These are phyloP conservation scores for Drosophila kokeensis DNA, from an alignment of 2,888 invertebrate species.

Conservation along the genomic window DNA sequence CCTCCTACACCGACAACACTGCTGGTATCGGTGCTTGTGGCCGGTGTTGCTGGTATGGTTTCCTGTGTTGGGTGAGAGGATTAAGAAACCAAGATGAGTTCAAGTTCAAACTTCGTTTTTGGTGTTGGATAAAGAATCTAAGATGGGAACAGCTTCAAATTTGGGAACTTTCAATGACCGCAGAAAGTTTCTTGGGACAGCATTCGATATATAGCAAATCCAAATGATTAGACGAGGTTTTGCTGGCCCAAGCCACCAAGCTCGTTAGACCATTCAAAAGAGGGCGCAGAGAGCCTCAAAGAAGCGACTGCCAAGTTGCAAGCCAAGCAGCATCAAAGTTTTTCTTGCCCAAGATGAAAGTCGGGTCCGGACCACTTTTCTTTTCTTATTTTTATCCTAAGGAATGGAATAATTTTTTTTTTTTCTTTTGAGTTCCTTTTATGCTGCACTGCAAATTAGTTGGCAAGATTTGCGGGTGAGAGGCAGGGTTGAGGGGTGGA, in stretches of 20 bases:
- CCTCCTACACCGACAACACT: conserved; percentile 66
- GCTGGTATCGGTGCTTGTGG: conserved; percentile 75
- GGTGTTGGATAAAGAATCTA: conserved; percentile 3
- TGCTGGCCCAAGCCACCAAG: conserved; percentile 13
- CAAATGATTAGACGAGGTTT: conserved; percentile 70
- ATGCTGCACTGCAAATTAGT: conserved; percentile 76
- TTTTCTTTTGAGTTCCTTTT: conserved; percentile 53
- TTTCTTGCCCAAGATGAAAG: conserved; percentile 68
- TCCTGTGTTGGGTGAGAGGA: conserved; percentile 62
- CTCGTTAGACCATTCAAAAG: conserved; percentile 74
- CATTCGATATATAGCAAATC: conserved; percentile 74
- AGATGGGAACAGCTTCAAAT: conserved; percentile 36
- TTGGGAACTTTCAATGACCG: conserved; percentile 64
- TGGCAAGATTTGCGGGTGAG: conserved; percentile 34
- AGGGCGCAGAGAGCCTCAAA: conserved; percentile 69
- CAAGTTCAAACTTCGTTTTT: conserved; percentile 14
- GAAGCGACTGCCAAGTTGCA: conserved; percentile 32
- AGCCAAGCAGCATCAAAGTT: conserved; percentile 51
- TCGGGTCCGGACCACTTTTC: conserved; percentile 43
- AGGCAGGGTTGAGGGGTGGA: not conserved
- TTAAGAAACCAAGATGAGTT: conserved; percentile 29
- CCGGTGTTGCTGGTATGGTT: conserved; percentile 82
- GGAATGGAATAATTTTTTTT: conserved; percentile 15
- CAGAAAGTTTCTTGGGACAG: conserved; percentile 71
- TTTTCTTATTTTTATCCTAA: conserved; percentile 40